Base-by-base conservation (phyloP, 2,797 vertebrate species). In the Spea hammondii region DNA sequence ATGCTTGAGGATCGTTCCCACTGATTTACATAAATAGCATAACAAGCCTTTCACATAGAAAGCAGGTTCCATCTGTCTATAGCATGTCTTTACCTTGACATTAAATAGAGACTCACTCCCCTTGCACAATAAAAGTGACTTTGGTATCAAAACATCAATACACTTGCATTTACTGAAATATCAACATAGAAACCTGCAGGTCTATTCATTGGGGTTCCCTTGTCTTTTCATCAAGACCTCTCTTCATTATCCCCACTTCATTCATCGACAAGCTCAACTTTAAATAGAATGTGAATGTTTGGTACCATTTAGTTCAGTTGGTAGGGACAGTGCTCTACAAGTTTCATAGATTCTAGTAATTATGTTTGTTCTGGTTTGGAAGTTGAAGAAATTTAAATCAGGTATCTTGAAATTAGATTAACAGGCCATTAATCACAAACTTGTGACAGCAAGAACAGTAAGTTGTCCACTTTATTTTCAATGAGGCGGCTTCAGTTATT, bases 21-120 rank as follows among this genome's bases (percentile, higher is more conserved):
- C 92, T 93, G 89, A 93, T 94, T 93, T 91, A 80, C 89, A 91
- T 95, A 94, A 96, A 95, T 94, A 93, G 94, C 92, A 92, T 91
- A 95, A 95, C 94, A 86, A 79, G 89, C 92, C 93, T 96, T 96
- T 95, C 94, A 95, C 90, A 86, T 93, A 91, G 92, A 90, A 93
- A 94, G 93, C 96, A 96, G 95, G 96, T 96, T 95, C 94, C 95
- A 96, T 96, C 94, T 95, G 96, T 94, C 95, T 94, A 91, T 92
- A 91, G 86, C 90, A 91, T 86, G 78, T 95, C 93, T 94, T 96
- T 93, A 97, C 96, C 96, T 96, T 96, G 94, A 93, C 92, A 95
- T 90, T 91, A 89, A 88, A 92, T 91, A 92, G 92, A 75, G 85
- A 94, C 92, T 92, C 92, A 87, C 93, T 93, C 94, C 92, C 84